Base-by-base conservation (phyloP, 2,113 vertebrate species). In the Scolopax mira region DNA sequence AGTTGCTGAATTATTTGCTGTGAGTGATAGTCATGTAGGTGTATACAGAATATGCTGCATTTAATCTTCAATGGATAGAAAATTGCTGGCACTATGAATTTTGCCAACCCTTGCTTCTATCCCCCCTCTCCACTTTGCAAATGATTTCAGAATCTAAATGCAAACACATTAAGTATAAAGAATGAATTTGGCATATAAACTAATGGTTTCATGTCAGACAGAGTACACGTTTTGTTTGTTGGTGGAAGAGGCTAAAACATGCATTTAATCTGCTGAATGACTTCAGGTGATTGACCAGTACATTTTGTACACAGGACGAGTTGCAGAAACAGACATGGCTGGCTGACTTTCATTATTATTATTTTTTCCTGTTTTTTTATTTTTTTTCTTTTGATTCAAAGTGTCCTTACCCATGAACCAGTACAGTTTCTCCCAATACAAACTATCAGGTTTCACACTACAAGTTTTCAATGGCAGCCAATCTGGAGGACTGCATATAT, bases 401-500 rank as follows among this genome's bases (percentile, higher is more conserved):
- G 41, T 93, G 39, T 89, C 51, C 93, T 96, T 94, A 60, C 67
- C n/a, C 61, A 39, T 35, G 78, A 97, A 91, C 84, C 44, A 86
- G 74, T 62, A 89, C 70, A 90, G 75, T 88, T 85, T 33, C 54
- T 95, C 80, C 88, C 71, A 95, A 1, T 31, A 81, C 79, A 81
- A 97, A 96, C 75, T 80, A 97, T 85, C 91, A 96, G 93, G 96
- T 96, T 94, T 97, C 93, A 94, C 58, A 70, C 49, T 95, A 62
- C 92, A 96, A 90, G 95, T 96, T 98, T 97, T 96, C 97, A 96
- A 89, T 94, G 90, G 94, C 96, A 98, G 46, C 73, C 95, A 96
- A 37, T 96, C 96, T 97, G 95, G 93, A 97, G 82, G 89, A 83
- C 83, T 96, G 93, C 92, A 97, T 98, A 97, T 97, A 98, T 97